Evolutionary conservation across 2,888 invertebrate species (phyloP), one percentile per base, ranked within the genome.

Genomic region (Euplagia quadripunctaria): DNA sequence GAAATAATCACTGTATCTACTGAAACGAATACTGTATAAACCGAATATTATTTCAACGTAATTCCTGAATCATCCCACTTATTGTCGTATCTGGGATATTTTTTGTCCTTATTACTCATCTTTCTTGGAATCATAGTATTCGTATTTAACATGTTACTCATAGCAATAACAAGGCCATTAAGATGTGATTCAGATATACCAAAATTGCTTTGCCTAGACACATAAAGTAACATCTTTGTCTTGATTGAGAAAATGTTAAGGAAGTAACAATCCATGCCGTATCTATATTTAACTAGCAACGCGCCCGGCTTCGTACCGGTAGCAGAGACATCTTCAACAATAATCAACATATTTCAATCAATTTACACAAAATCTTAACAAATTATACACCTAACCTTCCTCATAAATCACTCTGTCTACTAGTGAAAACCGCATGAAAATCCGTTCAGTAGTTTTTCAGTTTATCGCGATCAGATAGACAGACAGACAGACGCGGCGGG

Each of bases 61-160:
- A 69, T 72, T 74, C 61, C 51, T 85, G 78, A 85, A 73, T 85
- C 85, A 85, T 70, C 41, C 63, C 72, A 42, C 49, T 73, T 76
- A 74, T 70, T 68, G 41, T 71, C 49, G 55, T 80, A 71, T 79
- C 72, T 76, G 31, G 31, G 49, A 72, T 74, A 74, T 71, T 71
- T 65, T 81, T 83, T 82, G 80, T 77, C 75, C 73, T 68, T 42
- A 69, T 79, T 82, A 82, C 75, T 77, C 81, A 77, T 73, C 17
- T 63, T 75, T 70, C 66, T 72, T 1, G 52, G 79, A 79, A 79
- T 78, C 79, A 64, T 77, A 78, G 77, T 70, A 63, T 70, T 70
- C 68, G 16, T 67, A 41, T 64, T 67, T 71, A 11, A 67, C 70
- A 64, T 72, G 75, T 77, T 81, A 83, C 70, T 78, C 77, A 73